phyloP scores from a whole-genome alignment of 1,140 invertebrate species.

The Eurosta solidaginis region DNA sequence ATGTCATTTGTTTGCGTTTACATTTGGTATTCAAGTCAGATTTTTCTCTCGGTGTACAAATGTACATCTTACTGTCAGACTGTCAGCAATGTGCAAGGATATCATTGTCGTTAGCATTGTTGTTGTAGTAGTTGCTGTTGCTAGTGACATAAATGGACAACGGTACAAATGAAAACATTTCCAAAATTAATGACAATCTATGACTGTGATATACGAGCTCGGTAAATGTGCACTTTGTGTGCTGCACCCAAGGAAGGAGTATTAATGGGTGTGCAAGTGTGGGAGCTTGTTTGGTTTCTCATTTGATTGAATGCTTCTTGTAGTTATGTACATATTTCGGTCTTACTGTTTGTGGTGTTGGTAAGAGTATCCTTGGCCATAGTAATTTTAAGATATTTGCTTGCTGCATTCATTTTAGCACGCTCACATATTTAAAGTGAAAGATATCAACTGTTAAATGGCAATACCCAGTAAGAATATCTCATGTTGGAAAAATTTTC shows the following conservation, averaged over 20 bases:
- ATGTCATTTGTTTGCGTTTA: constrained; percentile 8
- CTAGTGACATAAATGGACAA: constrained; percentile 30
- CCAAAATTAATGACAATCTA: constrained; percentile 30
- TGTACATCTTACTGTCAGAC: background rate
- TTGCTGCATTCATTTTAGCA: background rate
- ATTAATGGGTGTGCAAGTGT: background rate
- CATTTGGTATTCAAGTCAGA: constrained; percentile 17
- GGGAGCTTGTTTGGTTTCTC: background rate
- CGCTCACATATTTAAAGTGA: background rate
- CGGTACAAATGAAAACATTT: constrained; percentile 33
- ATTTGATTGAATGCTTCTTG: background rate
- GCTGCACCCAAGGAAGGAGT: background rate
- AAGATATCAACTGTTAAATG: background rate
- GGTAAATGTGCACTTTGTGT: no score
- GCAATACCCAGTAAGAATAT: no score
- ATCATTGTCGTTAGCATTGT: background rate
- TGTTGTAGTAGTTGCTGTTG: no score
- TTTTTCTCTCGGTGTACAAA: constrained; percentile 1
- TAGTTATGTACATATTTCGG: background rate
- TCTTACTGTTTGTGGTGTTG: background rate
- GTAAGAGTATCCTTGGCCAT: background rate
- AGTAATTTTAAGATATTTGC: background rate
- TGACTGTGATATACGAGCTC: constrained; percentile 12
- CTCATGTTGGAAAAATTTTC: no score
- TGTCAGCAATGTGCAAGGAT: constrained; percentile 15